Conservation (phyloP, 2,113 vertebrate genomes). For the Nothobranchius kuhntae region DNA sequence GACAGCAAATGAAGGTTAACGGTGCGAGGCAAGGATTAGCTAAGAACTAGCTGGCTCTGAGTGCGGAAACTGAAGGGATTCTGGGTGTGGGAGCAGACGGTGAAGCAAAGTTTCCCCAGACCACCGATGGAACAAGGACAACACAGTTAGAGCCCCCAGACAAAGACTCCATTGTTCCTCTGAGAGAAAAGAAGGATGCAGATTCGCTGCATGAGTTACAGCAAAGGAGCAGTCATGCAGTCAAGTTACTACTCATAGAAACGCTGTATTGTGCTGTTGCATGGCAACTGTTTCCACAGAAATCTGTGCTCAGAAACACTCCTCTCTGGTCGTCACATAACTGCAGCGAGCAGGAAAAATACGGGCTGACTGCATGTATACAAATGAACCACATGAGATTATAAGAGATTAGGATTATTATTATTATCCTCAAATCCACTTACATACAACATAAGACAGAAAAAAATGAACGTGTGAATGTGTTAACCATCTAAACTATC, state of each 20-base stretch:
- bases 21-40: conserved; percentile 23
- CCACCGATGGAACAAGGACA: conserved; percentile 33
- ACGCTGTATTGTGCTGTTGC: conserved; percentile 75
- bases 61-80: conserved; percentile 52
- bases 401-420: conserved; percentile 6
- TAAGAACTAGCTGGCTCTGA: conserved; percentile 40
- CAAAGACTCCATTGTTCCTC: conserved; percentile 19
- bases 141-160: conserved; percentile 22
- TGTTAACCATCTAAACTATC: too few relatives aligned
- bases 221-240: conserved; percentile 58
- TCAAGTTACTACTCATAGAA: conserved; percentile 58
- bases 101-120: conserved; percentile 48
- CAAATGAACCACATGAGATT: conserved; percentile 43
- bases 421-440: background rate
- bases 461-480: background rate
- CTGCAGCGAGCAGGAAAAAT: conserved; percentile 53
- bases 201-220: conserved; percentile 24
- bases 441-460: background rate
- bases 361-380: conserved; percentile 53
- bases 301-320: conserved; percentile 72
- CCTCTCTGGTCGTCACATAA: conserved; percentile 61
- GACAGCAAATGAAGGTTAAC: conserved; percentile 26
- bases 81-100: conserved; percentile 52
- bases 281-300: conserved; percentile 80
- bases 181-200: background rate